Conservation (phyloP, 2,888 invertebrate genomes). For the Drosophila parthenogenetica region DNA sequence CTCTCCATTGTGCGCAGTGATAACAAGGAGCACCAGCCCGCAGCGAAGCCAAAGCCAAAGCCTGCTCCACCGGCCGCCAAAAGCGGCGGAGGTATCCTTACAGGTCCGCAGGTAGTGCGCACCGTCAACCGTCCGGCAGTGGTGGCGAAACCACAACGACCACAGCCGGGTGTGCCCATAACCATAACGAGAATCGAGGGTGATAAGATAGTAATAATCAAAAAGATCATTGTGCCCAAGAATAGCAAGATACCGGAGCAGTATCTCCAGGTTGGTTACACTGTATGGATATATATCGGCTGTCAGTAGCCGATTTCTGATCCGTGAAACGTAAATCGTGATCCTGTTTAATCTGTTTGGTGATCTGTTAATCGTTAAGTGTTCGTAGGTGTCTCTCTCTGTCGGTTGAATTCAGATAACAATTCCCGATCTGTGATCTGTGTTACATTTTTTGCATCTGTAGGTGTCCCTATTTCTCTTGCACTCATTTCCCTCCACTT, state of each 20-base stretch:
- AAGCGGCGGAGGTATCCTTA: constrained; percentile 80
- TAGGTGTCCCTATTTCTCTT: background rate
- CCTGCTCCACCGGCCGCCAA: constrained; percentile 77
- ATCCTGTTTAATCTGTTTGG: constrained; percentile 23
- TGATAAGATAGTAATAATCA: constrained; percentile 85
- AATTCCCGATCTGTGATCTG: constrained; percentile 43
- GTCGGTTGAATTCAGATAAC: constrained; percentile 18
- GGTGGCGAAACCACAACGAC: constrained; percentile 70
- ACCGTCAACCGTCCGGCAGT: constrained; percentile 53
- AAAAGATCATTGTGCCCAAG: constrained; percentile 85
- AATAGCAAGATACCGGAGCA: constrained; percentile 85
- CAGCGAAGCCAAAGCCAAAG: constrained; percentile 73
- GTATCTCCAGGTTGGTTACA: constrained; percentile 84
- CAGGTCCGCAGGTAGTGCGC: constrained; percentile 76
- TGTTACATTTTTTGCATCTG: constrained; percentile 29
- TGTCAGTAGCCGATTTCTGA: constrained; percentile 7
- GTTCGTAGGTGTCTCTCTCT: constrained; percentile 29
- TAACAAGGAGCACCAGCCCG: constrained; percentile 78
- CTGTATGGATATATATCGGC: constrained; percentile 11
- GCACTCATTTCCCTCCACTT: background rate
- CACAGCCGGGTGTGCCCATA: constrained; percentile 82
- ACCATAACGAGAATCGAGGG: constrained; percentile 85
- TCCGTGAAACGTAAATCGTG: constrained; percentile 1
- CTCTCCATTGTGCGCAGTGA: constrained; percentile 84
- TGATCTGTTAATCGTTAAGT: constrained; percentile 49